phyloP scores from a whole-genome alignment of 2,113 vertebrate genomes.

The Thymallus thymallus region DNA sequence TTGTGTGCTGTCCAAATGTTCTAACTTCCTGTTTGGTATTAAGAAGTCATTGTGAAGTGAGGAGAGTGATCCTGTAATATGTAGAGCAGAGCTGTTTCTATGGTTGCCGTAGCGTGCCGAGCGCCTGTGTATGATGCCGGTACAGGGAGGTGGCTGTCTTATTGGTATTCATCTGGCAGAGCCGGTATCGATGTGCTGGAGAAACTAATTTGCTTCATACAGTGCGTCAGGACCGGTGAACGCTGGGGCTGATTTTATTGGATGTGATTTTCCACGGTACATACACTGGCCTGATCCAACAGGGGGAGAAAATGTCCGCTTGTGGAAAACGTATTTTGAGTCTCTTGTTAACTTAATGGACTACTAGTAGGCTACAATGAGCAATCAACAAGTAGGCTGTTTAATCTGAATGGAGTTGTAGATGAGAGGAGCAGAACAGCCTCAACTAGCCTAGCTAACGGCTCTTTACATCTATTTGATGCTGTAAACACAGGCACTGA shows the following conservation, averaged over 20 bases:
- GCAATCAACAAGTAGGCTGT: no score
- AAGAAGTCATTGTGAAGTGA: no score
- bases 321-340: conserved; percentile 18
- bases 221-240: conserved; percentile 50
- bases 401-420: no score
- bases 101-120: conserved; percentile 52
- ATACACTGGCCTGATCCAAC: conserved; percentile 6
- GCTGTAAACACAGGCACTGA: no score
- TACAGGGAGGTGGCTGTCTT: conserved; percentile 55
- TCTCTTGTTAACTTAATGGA: no score
- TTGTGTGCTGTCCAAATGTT: no score
- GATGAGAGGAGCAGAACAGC: no score
- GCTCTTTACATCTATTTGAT: no score
- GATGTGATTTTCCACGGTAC: conserved; percentile 9
- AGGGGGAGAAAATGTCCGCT: conserved; percentile 11
- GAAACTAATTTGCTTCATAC: conserved; percentile 57
- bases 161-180: conserved; percentile 70
- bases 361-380: no score
- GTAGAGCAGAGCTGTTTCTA: conserved; percentile 73
- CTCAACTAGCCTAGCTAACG: no score
- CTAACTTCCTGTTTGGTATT: not conserved
- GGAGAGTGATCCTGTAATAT: not conserved
- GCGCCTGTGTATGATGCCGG: conserved; percentile 49
- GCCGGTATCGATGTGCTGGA: conserved; percentile 49
- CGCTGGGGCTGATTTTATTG: conserved; percentile 39